Percentiles rank a stretch among this genome's conserved stretches.
Conservation (phyloP, 2,888 invertebrate species). For the Ochropacha duplaris region DNA sequence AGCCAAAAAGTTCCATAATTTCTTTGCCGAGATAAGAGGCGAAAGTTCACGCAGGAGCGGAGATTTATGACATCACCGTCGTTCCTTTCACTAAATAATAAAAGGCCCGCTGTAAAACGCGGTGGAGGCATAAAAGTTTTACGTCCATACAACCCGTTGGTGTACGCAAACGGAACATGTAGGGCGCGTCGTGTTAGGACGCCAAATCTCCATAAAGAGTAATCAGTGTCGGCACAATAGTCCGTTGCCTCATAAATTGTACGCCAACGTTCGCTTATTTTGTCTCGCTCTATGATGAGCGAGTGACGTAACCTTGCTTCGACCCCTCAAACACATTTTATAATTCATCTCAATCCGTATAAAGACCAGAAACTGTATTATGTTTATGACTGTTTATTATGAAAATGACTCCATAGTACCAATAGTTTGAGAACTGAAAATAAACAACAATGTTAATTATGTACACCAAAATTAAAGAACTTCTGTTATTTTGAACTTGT, state of each 20-base stretch:
- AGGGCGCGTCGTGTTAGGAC: conserved; percentile 63
- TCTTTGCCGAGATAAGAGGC: conserved; percentile 82
- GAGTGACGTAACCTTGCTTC: conserved; percentile 3
- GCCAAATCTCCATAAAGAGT: conserved; percentile 77
- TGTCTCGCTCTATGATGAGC: conserved; percentile 29
- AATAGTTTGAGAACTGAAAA: too few relatives aligned
- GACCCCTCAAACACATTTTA: neutral
- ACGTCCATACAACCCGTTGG: conserved; percentile 80
- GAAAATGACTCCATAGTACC: too few relatives aligned
- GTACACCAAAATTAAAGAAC: too few relatives aligned
- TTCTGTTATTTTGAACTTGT: too few relatives aligned
- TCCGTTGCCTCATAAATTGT: conserved; percentile 64
- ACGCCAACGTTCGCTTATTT: conserved; percentile 58
- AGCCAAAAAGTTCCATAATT: conserved; percentile 82
- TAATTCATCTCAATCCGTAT: neutral
- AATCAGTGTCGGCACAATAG: conserved; percentile 76
- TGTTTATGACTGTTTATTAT: too few relatives aligned
- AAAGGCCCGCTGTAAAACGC: conserved; percentile 82
- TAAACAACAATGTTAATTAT: too few relatives aligned
- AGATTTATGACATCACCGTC: conserved; percentile 82
- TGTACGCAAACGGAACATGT: conserved; percentile 64
- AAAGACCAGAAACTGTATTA: neutral
- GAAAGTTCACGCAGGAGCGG: conserved; percentile 82
- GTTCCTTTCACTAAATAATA: conserved; percentile 83
- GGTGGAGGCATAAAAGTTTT: conserved; percentile 79